These are phyloP conservation scores for Leptopilina boulardi DNA, from an alignment of 1,140 invertebrate species.

Conservation along the genomic window DNA sequence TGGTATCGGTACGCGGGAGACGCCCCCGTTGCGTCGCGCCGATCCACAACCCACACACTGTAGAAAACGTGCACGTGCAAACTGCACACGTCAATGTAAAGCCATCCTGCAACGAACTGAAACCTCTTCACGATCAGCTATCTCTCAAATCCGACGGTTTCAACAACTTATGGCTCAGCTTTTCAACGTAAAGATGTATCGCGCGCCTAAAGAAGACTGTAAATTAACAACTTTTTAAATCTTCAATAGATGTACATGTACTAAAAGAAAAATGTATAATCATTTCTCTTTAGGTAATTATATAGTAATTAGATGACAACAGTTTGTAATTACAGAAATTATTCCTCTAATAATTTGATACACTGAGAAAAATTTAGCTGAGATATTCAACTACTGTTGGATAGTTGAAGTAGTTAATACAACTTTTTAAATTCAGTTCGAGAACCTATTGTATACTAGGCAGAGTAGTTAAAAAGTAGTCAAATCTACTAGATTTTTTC, in stretches of 20 bases:
- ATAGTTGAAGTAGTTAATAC: too few relatives aligned
- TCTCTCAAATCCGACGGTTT: neutral
- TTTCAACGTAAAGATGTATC: neutral
- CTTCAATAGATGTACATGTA: neutral
- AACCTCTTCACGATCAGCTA: conserved; percentile 20
- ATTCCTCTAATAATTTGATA: neutral
- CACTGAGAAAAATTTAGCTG: too few relatives aligned
- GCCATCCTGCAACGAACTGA: conserved; percentile 21
- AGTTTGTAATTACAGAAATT: neutral
- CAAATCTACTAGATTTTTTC: too few relatives aligned
- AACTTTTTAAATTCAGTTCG: too few relatives aligned
- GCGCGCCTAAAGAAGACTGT: neutral
- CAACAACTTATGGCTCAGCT: conserved; percentile 14
- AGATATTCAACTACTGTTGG: too few relatives aligned
- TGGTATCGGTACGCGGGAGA: conserved; percentile 4
- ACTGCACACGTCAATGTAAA: conserved; percentile 10
- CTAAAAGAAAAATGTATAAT: neutral
- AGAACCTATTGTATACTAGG: too few relatives aligned
- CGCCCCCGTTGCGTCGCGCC: neutral
- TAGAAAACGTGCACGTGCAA: neutral
- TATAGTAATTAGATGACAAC: neutral
- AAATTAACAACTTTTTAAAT: conserved; percentile 7
- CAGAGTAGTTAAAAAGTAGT: too few relatives aligned
- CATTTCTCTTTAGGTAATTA: neutral
- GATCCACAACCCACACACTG: neutral